Percentiles rank a stretch among this genome's conserved stretches.
Conservation (phyloP, 2,797 vertebrate genomes). For the Discoglossus pictus region DNA sequence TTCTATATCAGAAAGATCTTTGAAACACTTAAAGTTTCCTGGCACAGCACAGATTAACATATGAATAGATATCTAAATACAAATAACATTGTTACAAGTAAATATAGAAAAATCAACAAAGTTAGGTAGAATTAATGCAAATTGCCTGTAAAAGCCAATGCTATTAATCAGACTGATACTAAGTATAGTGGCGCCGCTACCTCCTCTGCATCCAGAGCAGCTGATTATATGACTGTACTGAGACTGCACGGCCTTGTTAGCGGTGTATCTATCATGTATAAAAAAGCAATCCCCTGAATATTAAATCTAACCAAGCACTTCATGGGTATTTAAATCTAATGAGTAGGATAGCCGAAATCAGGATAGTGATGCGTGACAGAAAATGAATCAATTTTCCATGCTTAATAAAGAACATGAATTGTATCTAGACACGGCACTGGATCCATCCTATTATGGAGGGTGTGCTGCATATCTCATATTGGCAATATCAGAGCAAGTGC, state of each 20-base stretch:
- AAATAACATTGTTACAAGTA: neutral
- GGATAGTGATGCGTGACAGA: neutral
- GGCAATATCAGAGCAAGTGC: too few species aligned
- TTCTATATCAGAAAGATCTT: too few species aligned
- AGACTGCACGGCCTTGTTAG: neutral
- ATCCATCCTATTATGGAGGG: neutral
- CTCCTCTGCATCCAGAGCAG: neutral
- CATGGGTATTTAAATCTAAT: constrained; percentile 8
- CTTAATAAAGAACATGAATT: neutral
- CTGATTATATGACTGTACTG: neutral
- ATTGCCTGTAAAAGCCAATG: constrained; percentile 5
- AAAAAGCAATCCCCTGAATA: neutral
- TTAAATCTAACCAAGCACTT: neutral
- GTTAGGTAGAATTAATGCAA: constrained; percentile 19
- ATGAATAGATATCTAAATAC: too few species aligned
- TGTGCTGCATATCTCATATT: neutral
- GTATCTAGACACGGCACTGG: neutral
- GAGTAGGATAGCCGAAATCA: neutral
- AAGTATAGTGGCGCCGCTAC: too few species aligned
- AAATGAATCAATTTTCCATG: neutral
- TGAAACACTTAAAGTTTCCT: too few species aligned
- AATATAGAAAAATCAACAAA: constrained; percentile 2
- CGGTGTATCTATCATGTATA: neutral
- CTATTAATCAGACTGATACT: neutral
- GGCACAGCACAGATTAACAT: too few species aligned